phyloP scores from a whole-genome alignment of 2,797 vertebrate species.

The Percopsis omiscomaycus region DNA sequence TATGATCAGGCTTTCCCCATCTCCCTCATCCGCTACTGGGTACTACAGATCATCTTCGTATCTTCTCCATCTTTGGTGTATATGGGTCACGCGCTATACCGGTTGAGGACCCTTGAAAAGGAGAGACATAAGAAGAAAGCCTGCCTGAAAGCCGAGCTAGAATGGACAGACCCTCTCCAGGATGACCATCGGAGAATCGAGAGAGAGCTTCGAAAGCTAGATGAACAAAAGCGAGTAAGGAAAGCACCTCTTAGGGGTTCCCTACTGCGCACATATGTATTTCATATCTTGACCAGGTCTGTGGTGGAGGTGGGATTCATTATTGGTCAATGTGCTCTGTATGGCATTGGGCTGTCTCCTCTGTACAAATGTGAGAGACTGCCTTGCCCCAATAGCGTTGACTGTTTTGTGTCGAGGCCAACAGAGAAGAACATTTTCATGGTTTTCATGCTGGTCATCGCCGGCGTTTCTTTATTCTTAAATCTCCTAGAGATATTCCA shows the following conservation, averaged over 20 bases:
- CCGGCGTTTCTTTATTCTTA: slow-evolving; percentile 87
- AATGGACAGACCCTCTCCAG: slow-evolving; percentile 74
- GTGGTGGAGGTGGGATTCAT: slow-evolving; percentile 92
- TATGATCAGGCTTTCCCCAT: slow-evolving; percentile 95
- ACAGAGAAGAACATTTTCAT: slow-evolving; percentile 97
- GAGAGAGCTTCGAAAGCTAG: slow-evolving; percentile 86
- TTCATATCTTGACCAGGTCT: slow-evolving; percentile 93
- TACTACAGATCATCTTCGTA: slow-evolving; percentile 93
- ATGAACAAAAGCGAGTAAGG: slow-evolving; percentile 89
- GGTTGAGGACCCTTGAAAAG: slow-evolving; percentile 88
- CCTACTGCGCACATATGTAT: slow-evolving; percentile 87
- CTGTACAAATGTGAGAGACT: slow-evolving; percentile 88
- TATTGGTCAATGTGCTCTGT: slow-evolving; percentile 89
- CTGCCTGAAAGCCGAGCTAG: slow-evolving; percentile 84
- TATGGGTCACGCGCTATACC: slow-evolving; percentile 92
- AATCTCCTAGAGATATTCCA: slow-evolving; percentile 92
- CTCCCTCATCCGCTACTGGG: slow-evolving; percentile 95
- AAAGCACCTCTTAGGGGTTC: slow-evolving; percentile 92
- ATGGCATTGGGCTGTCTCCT: slow-evolving; percentile 86
- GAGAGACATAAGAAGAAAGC: slow-evolving; percentile 86
- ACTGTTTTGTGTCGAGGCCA: slow-evolving; percentile 93
- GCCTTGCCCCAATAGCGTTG: slow-evolving; percentile 92
- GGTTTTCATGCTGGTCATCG: slow-evolving; percentile 93
- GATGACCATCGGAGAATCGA: slow-evolving; percentile 86
- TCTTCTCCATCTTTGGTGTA: slow-evolving; percentile 93